Percentiles rank a stretch among this genome's conserved stretches.
These are phyloP conservation scores for Eleutherodactylus coqui DNA, from an alignment of 2,797 vertebrate genomes.

Conservation along the genomic window DNA sequence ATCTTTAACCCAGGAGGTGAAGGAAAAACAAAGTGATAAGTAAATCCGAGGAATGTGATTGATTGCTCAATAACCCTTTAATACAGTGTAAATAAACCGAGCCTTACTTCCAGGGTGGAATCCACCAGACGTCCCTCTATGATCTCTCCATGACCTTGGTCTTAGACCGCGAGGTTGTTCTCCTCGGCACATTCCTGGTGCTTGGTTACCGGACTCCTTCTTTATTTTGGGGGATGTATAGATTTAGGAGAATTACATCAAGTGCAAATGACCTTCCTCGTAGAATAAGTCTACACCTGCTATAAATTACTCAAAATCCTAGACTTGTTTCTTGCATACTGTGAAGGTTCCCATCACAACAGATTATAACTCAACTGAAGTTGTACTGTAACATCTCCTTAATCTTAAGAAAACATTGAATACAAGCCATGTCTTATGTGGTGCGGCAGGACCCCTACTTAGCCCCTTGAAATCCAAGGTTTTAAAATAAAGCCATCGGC, in stretches of 20 bases:
- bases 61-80: constrained; percentile 34
- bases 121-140: neutral
- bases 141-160: constrained; percentile 27
- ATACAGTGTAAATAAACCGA: constrained; percentile 37
- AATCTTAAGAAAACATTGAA: constrained; percentile 48
- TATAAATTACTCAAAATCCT: constrained; percentile 46
- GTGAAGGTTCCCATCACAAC: constrained; percentile 39
- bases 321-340: constrained; percentile 25
- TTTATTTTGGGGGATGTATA: neutral
- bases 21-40: constrained; percentile 31
- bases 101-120: neutral
- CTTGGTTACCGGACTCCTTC: constrained; percentile 16
- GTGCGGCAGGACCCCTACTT: constrained; percentile 28
- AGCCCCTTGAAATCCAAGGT: constrained; percentile 30
- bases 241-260: constrained; percentile 41
- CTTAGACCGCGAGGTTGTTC: neutral
- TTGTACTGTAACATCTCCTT: constrained; percentile 34
- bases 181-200: constrained; percentile 7
- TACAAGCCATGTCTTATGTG: constrained; percentile 10
- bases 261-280: constrained; percentile 19
- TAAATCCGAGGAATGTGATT: constrained; percentile 24
- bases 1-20: constrained; percentile 34
- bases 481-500: constrained; percentile 7
- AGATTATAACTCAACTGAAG: constrained; percentile 37
- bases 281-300: constrained; percentile 45